These are phyloP conservation scores for Oriolus oriolus DNA, from an alignment of 2,113 vertebrate species.

Conservation along the genomic window DNA sequence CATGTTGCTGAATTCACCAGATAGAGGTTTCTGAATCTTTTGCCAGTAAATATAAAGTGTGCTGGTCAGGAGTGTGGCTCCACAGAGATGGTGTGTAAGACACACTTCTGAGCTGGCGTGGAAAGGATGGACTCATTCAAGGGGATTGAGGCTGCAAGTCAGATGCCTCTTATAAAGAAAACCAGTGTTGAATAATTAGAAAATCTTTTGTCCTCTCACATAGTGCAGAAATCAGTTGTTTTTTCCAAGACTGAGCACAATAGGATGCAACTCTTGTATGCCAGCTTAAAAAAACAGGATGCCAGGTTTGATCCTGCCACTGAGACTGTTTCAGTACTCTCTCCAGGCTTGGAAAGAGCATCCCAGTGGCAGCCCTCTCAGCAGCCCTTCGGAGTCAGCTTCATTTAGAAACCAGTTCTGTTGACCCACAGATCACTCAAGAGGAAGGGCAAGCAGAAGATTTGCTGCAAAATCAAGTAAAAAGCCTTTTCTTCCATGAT, in stretches of 20 bases:
- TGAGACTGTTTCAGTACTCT: accelerated
- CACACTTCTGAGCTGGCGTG: accelerated
- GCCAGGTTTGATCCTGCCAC: not conserved
- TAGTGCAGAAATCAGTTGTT: not conserved
- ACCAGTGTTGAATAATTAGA: not conserved
- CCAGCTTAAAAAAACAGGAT: not conserved
- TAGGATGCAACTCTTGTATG: not conserved
- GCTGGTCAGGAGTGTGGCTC: not conserved
- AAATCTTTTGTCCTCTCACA: not conserved
- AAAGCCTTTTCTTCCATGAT: not conserved
- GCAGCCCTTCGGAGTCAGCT: not conserved
- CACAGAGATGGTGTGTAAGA: accelerated
- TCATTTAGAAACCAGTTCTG: not conserved
- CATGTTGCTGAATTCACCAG: not conserved
- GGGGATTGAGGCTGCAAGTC: not conserved
- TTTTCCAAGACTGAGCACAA: not conserved
- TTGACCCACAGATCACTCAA: accelerated
- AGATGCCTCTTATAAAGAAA: not conserved
- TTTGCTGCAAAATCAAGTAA: not conserved
- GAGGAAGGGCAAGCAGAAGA: not conserved
- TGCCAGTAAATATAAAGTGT: not conserved
- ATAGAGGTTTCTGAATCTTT: not conserved
- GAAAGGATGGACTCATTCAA: not conserved
- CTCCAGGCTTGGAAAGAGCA: accelerated
- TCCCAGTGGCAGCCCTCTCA: not conserved